These are phyloP conservation scores for Pluvianellus socialis DNA, from an alignment of 2,113 vertebrate genomes.

Conservation along the genomic window DNA sequence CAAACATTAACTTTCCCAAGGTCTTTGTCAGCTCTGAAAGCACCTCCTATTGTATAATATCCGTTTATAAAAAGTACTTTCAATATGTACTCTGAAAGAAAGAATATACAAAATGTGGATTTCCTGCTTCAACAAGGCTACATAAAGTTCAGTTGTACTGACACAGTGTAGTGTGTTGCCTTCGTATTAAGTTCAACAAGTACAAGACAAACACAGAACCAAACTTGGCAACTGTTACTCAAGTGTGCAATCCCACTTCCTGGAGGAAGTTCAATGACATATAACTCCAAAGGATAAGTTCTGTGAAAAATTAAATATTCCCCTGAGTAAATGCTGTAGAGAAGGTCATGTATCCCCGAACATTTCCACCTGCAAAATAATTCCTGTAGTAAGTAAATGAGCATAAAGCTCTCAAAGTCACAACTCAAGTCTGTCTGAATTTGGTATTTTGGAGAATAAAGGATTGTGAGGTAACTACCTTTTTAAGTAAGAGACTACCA, in stretches of 20 bases:
- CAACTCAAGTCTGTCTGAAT: background rate
- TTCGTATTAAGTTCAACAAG: background rate
- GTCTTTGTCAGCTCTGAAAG: slow-evolving; percentile 64
- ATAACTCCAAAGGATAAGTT: background rate
- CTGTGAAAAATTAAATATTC: background rate
- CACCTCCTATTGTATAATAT: slow-evolving; percentile 30
- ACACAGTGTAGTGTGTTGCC: background rate
- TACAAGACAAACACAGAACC: background rate
- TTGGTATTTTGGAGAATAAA: background rate
- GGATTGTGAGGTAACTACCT: background rate
- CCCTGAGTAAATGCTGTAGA: background rate
- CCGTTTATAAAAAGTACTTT: slow-evolving; percentile 50
- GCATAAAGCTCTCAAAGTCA: background rate
- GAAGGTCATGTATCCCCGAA: background rate
- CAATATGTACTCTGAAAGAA: slow-evolving; percentile 50
- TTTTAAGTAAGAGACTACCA: background rate
- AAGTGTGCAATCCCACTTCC: background rate
- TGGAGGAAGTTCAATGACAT: background rate
- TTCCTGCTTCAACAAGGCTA: slow-evolving; percentile 60
- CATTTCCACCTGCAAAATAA: background rate
- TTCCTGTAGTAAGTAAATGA: background rate
- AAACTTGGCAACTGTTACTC: background rate
- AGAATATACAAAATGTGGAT: slow-evolving; percentile 36
- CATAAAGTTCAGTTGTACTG: slow-evolving; percentile 18
- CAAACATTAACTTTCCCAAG: slow-evolving; percentile 70